Evolutionary conservation across 2,888 invertebrate genomes (phyloP), one percentile per base, ranked within the genome.

Genomic region (Nezara viridula): DNA sequence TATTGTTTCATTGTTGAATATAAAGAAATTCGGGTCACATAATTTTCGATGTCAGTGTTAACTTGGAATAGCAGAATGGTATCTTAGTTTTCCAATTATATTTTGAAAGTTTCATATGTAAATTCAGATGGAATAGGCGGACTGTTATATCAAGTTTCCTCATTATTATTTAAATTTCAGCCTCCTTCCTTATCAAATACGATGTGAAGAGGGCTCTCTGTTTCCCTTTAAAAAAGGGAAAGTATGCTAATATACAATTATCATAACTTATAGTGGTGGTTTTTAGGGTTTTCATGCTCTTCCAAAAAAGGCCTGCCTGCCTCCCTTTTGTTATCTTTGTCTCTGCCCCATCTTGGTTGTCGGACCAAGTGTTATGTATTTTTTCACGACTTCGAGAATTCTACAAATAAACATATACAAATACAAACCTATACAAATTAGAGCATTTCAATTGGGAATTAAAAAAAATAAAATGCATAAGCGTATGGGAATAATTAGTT

Each of bases 31-130:
- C 77, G 40, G 24, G n/a, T 66, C 47, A 73, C 47, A 66, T 32
- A 88, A 73, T 88, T 73, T 88, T 88, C 66, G 60, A 47, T 88
- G 88, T 73, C 66, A 73, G 44, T 73, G 44, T 27, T 44, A 88
- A 88, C 73, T 88, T 88, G 40, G 87, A 14, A n/a, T 66, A 73
- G 60, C 27, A 66, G 47, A 88, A 73, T 50, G 21, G 86, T 47
- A 52, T 27, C 47, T 88, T 88, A 88, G 88, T 88, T 88, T 88
- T 88, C 55, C 66, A 88, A 88, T 88, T 88, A 73, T 66, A 40
- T 88, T 73, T 47, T 73, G 88, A 73, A 88, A 88, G 88, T 88
- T 88, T 88, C 88, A 88, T 88, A 88, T 88, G 88, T 88, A 88
- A 88, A 88, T 88, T 52, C 40, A 27, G 60, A n/a, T n/a, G 60